These are phyloP conservation scores for Eufriesea mexicana DNA, from an alignment of 1,140 invertebrate genomes.

Conservation along the genomic window DNA sequence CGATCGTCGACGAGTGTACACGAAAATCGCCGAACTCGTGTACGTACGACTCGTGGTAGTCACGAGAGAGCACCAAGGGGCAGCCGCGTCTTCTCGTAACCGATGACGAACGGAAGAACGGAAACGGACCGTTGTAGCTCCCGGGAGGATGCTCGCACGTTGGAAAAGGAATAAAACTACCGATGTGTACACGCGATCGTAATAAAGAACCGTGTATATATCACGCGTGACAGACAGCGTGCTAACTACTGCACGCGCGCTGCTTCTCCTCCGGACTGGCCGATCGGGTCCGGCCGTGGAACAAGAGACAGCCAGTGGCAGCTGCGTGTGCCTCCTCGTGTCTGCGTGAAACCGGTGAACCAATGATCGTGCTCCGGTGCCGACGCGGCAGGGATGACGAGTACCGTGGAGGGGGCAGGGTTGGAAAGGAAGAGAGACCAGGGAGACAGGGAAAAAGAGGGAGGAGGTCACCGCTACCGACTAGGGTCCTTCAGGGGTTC, in stretches of 20 bases:
- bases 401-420: slow-evolving; percentile 59
- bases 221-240: slow-evolving; percentile 29
- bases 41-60: slow-evolving; percentile 30
- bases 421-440: slow-evolving; percentile 67
- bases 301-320: slow-evolving; percentile 68
- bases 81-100: neutral
- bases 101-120: neutral
- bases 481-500: slow-evolving; percentile 76
- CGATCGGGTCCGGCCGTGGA: slow-evolving; percentile 65
- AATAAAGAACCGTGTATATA: slow-evolving; percentile 1
- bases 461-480: slow-evolving; percentile 71
- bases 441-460: slow-evolving; percentile 56
- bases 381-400: slow-evolving; percentile 67
- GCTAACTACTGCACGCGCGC: slow-evolving; percentile 57
- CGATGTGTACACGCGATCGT: neutral
- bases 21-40: slow-evolving; percentile 40
- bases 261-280: slow-evolving; percentile 62
- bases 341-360: slow-evolving; percentile 75
- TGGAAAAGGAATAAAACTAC: neutral
- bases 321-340: slow-evolving; percentile 74
- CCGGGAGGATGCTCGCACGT: neutral
- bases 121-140: neutral
- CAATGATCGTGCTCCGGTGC: slow-evolving; percentile 74
- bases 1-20: slow-evolving; percentile 41
- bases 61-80: slow-evolving; percentile 20